Base-by-base conservation (phyloP, 2,113 vertebrate species). In the Channa argus region DNA sequence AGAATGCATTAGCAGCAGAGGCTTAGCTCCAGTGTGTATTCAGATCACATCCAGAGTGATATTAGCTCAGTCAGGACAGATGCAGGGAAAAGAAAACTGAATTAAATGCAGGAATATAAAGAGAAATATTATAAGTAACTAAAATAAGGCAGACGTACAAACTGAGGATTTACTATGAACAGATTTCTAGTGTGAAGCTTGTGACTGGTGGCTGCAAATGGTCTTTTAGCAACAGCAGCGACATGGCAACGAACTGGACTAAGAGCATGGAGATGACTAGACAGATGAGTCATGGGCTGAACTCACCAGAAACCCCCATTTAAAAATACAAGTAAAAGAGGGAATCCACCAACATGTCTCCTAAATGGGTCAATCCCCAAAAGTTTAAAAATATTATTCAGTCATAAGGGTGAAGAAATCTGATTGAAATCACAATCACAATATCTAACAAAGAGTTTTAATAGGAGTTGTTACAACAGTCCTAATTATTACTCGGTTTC, bases 241-340 rank as follows among this genome's bases (percentile, higher is more conserved):
- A 88, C 92, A 91, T 90, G 88, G 90, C 84, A 91, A 91, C 88
- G 66, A 71, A 71, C 61, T 74, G 74, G 80, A 68, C 13, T 0
- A 59, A 6, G 44, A 36, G 41, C 46, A 66, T 55, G 64, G 51
- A 65, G 68, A 76, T 64, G 67, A 75, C 60, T 61, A 74, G 46
- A 77, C 67, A 71, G 72, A 86, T 89, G 84, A 90, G 75, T 90
- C 82, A 91, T n/a, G 60, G 63, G 13, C 67, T 44, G 53, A 77
- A 60, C 60, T 56, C 54, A 73, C 6, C 11, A 71, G 73, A 86
- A 79, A 86, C 70, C 24, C 78, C 78, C 58, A 34, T 59, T 75
- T 67, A 58, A 49, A 79, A 52, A 65, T 68, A 70, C 13, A 58
- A 71, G 66, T 41, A 41, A 24, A 37, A 14, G 44, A 51, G 63